phyloP scores from a whole-genome alignment of 2,888 invertebrate species.

The Caenorhabditis sinica region DNA sequence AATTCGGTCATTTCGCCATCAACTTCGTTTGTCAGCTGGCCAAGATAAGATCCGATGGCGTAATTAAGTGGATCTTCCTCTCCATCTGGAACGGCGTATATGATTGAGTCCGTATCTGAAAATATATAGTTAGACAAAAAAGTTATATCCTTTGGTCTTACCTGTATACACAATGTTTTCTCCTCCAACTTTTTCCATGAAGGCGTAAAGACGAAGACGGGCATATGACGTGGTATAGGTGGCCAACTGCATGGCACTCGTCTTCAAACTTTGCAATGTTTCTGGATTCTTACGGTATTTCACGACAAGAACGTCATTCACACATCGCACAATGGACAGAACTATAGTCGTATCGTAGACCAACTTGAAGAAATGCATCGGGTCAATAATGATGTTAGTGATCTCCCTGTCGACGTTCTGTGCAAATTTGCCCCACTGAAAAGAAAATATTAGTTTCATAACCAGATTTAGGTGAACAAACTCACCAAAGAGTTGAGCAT shows the following conservation, averaged over 20 bases:
- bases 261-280: background rate
- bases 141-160: too few relatives aligned
- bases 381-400: background rate
- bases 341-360: background rate
- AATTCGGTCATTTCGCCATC: background rate
- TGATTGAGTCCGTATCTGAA: background rate
- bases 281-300: background rate
- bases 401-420: background rate
- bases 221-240: background rate
- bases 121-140: too few relatives aligned
- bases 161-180: background rate
- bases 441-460: background rate
- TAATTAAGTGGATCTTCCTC: background rate
- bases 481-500: background rate
- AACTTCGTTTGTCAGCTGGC: background rate
- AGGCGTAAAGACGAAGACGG: background rate
- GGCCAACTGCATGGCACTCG: background rate
- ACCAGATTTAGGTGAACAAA: background rate
- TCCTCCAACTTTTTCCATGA: background rate
- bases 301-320: background rate
- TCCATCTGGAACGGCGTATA: background rate
- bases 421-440: conserved; percentile 5
- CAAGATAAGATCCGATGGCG: background rate
- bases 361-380: background rate
- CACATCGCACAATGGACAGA: background rate